Conservation (phyloP, 2,888 invertebrate genomes). For the Drosophila peninsularis region DNA sequence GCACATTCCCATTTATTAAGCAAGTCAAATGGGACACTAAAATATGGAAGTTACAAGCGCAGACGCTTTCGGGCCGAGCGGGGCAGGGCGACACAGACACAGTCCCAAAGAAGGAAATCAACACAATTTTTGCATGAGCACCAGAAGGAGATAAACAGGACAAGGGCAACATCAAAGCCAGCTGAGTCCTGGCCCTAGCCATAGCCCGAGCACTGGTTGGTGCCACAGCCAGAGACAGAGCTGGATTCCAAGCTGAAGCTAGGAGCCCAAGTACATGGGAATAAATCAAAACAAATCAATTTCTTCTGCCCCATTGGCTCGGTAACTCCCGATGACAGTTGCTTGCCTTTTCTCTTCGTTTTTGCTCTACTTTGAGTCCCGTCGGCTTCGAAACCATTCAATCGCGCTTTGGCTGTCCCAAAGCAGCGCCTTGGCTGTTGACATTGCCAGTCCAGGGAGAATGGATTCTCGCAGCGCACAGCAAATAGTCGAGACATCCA, state of each 20-base stretch:
- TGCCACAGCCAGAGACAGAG: background rate
- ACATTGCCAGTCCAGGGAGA: conserved; percentile 18
- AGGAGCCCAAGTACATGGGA: conserved; percentile 32
- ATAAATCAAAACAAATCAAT: conserved; percentile 79
- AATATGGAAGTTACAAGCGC: conserved; percentile 43
- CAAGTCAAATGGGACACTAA: conserved; percentile 68
- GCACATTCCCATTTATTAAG: conserved; percentile 66
- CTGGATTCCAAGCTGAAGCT: background rate
- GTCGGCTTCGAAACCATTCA: conserved; percentile 24
- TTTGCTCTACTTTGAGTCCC: conserved; percentile 18
- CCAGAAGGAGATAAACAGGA: conserved; percentile 14
- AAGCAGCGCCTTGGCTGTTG: conserved; percentile 31
- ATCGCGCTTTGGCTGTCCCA: conserved; percentile 36
- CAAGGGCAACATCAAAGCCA: conserved; percentile 43
- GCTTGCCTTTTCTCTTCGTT: conserved; percentile 13
- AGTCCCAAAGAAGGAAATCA: conserved; percentile 37
- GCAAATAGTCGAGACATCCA: conserved; percentile 60
- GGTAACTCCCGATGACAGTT: conserved; percentile 63
- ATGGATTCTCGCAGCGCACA: conserved; percentile 7
- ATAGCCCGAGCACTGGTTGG: background rate
- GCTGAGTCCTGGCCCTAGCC: background rate
- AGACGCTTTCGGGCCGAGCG: conserved; percentile 5
- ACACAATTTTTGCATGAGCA: conserved; percentile 58
- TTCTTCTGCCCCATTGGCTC: conserved; percentile 71
- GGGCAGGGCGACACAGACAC: background rate